phyloP scores from a whole-genome alignment of 2,888 invertebrate species.

The Leptogaster cylindrica region DNA sequence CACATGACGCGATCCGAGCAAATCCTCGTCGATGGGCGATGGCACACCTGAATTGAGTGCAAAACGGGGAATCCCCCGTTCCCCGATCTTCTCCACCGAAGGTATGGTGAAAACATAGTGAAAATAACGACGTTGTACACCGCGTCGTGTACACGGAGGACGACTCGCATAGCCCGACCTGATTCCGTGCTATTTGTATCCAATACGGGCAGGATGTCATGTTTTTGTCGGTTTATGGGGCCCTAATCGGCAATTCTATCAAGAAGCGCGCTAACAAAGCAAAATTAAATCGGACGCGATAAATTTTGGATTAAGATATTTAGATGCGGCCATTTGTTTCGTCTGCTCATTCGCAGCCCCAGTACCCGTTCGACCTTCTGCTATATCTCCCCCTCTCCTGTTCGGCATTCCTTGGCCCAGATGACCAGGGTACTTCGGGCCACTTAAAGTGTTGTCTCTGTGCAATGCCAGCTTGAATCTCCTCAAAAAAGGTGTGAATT shows the following conservation, averaged over 20 bases:
- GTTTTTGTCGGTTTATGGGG: constrained; percentile 63
- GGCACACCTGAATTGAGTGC: too few species aligned
- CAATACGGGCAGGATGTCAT: constrained; percentile 55
- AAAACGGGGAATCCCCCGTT: too few species aligned
- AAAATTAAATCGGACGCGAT: constrained; percentile 51
- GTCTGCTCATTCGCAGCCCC: constrained; percentile 24
- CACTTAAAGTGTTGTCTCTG: constrained; percentile 36
- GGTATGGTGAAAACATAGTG: too few species aligned
- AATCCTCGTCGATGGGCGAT: too few species aligned
- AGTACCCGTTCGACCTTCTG: not conserved
- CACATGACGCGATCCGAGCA: too few species aligned
- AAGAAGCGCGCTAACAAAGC: constrained; percentile 62
- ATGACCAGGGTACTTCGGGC: constrained; percentile 1
- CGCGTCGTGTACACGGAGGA: not conserved
- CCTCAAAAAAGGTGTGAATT: constrained; percentile 46
- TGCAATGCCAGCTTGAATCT: constrained; percentile 7
- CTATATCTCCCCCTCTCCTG: not conserved
- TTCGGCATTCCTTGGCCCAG: not conserved
- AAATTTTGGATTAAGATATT: constrained; percentile 61
- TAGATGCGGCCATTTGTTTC: constrained; percentile 49
- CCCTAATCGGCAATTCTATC: constrained; percentile 63
- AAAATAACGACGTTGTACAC: too few species aligned
- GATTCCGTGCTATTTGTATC: constrained; percentile 45
- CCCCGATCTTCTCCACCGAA: too few species aligned
- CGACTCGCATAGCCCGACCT: constrained; percentile 22